Conservation (phyloP, 2,113 vertebrate species). For the Gopherus evgoodei region DNA sequence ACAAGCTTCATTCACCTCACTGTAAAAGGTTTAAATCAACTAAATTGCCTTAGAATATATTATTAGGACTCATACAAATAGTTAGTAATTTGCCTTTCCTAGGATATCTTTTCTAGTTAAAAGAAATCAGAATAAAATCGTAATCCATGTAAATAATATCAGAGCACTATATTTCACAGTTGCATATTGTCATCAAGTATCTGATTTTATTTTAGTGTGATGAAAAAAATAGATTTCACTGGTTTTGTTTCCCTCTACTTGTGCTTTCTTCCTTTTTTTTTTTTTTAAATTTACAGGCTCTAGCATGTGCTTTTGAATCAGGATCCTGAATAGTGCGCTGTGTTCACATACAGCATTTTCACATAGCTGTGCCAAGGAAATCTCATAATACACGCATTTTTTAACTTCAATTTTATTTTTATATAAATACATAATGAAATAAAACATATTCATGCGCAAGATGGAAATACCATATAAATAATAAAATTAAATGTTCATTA, state of each 20-base stretch:
- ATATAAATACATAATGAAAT: too few relatives aligned
- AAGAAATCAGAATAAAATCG: neutral
- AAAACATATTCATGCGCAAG: too few relatives aligned
- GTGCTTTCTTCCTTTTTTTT: neutral
- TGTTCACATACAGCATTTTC: neutral
- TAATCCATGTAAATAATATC: neutral
- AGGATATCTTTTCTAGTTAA: neutral
- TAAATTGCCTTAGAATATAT: neutral
- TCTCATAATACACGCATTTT: neutral
- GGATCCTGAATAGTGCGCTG: neutral
- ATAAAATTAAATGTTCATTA: too few relatives aligned
- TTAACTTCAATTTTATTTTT: neutral
- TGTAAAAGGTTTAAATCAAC: neutral
- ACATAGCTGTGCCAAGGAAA: neutral
- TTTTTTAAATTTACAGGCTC: neutral
- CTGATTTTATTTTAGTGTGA: neutral
- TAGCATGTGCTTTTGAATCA: neutral
- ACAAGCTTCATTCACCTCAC: neutral
- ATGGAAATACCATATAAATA: too few relatives aligned
- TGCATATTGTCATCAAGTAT: neutral
- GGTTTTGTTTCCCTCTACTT: neutral
- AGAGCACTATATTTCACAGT: accelerated
- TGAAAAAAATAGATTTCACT: slow-evolving; percentile 21
- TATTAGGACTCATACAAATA: neutral
- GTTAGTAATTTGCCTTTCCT: neutral